phyloP scores from a whole-genome alignment of 1,140 invertebrate genomes.

The Copidosoma floridanum region DNA sequence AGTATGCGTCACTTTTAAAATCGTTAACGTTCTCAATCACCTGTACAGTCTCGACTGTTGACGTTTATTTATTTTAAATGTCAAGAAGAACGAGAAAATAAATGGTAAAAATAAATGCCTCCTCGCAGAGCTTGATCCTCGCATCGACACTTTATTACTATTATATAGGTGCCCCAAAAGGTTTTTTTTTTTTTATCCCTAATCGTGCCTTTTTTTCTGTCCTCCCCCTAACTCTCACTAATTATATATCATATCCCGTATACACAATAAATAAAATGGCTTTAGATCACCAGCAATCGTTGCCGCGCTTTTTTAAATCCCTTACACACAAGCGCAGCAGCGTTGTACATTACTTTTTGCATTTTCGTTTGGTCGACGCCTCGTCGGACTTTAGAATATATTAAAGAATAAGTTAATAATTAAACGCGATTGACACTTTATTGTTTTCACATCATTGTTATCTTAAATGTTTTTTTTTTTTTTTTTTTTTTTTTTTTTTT shows the following conservation, averaged over 20 bases:
- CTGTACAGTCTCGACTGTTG: no score
- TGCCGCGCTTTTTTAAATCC: no score
- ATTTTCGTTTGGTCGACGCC: conserved; percentile 7
- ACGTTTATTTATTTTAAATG: no score
- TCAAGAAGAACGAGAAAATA: no score
- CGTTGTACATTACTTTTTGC: neutral
- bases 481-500: conserved; percentile 30
- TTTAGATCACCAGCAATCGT: conserved; percentile 7
- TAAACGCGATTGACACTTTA: conserved; percentile 17
- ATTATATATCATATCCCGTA: conserved; percentile 9
- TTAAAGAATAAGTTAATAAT: conserved; percentile 21
- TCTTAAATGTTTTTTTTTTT: conserved; percentile 23
- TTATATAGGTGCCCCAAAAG: neutral
- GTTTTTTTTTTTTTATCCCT: conserved; percentile 20
- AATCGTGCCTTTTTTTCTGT: conserved; percentile 24
- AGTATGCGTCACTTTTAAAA: no score
- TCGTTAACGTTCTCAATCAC: no score
- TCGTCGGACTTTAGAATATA: conserved; percentile 10
- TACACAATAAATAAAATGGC: conserved; percentile 15
- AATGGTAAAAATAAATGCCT: conserved; percentile 26
- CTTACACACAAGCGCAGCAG: neutral
- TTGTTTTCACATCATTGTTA: conserved; percentile 16
- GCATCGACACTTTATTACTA: conserved; percentile 28
- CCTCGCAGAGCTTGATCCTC: conserved; percentile 23
- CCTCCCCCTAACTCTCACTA: conserved; percentile 22